Base-by-base conservation (phyloP, 2,113 vertebrate genomes). In the Urocynchramus pylzowi region DNA sequence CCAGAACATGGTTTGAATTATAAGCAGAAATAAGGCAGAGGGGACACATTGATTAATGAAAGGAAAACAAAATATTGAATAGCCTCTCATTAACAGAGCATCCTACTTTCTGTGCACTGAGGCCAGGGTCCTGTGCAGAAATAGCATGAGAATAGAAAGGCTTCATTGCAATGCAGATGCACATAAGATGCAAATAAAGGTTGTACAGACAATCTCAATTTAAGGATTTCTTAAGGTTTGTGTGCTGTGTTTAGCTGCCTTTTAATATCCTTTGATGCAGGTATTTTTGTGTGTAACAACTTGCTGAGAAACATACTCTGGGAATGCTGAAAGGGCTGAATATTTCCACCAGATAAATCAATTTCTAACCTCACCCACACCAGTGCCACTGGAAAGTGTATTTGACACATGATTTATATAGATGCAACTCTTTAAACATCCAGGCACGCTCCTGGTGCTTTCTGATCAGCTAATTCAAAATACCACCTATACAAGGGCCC, bases 11-110 rank as follows among this genome's bases (percentile, higher is more conserved):
- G 56, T 52, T 84, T 70, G 94, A 96, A 93, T 92, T 92, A 54
- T 3, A 19, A 92, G 65, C 42, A 94, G 84, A 93, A 95, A 75
- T 81, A 95, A 95, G 68, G 44, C 89, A 84, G 41, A 78, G 60
- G 91, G 86, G 76, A 95, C 60, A 81, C 73, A 87, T 11, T 92
- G 96, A 95, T 95, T 91, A 97, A 95, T 93, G 91, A 89, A 95
- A 84, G 85, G 77, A 91, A 94, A 97, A 93, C 95, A 90, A 92
- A 90, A 87, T 89, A 90, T 47, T 81, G 91, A 89, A 92, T 64
- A 90, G 93, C 50, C 84, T 80, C 91, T 93, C 91, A 84, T 96
- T 93, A 95, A 92, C 27, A 10, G 30, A 90, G 93, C 80, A 89
- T 78, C 84, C 54, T 33, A 35, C 50, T 78, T 59, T 93, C 44